These are phyloP conservation scores for Echinops telfairi DNA, from an alignment of 2,113 vertebrate genomes.

Conservation along the genomic window DNA sequence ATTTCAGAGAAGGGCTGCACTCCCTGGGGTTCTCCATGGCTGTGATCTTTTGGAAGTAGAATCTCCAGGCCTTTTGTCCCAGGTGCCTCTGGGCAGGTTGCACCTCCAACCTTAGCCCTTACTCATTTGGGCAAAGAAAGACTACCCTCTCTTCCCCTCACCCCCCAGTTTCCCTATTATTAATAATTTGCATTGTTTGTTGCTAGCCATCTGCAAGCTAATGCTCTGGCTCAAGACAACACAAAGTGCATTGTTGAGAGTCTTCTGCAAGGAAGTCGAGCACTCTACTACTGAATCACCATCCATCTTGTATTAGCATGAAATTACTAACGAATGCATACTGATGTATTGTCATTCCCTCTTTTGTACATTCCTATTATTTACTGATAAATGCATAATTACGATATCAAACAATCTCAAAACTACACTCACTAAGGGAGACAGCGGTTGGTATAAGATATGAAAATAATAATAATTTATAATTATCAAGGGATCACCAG, in stretches of 20 bases:
- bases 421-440: too few species aligned
- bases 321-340: background rate
- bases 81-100: background rate
- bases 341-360: background rate
- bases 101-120: background rate
- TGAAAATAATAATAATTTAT: too few species aligned
- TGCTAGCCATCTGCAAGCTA: background rate
- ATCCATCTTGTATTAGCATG: background rate
- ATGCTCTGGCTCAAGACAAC: background rate
- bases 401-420: background rate
- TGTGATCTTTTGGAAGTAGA: background rate
- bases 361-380: background rate
- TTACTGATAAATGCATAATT: background rate
- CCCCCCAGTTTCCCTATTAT: background rate
- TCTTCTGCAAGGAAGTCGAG: background rate
- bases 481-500: too few species aligned
- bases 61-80: background rate
- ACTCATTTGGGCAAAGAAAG: background rate
- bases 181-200: background rate
- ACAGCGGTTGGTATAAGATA: too few species aligned
- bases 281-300: background rate
- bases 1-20: background rate
- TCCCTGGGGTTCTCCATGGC: background rate
- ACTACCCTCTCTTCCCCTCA: background rate
- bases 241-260: background rate